These are phyloP conservation scores for Fukomys damarensis DNA, from an alignment of 2,113 vertebrate genomes.

Conservation along the genomic window DNA sequence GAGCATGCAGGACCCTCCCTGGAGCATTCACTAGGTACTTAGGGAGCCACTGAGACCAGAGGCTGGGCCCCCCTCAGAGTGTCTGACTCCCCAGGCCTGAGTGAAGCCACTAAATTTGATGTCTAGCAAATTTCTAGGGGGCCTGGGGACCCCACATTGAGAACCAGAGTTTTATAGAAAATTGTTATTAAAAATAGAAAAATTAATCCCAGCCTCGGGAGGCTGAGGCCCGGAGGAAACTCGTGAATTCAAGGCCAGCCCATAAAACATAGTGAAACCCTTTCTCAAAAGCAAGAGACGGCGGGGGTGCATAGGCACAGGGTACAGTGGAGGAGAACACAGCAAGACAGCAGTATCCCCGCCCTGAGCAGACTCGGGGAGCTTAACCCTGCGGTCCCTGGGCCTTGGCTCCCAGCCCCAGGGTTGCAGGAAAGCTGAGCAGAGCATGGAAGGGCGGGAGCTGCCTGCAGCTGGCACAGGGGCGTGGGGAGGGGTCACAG, in stretches of 20 bases:
- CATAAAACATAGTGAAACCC: no score
- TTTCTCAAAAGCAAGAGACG: neutral
- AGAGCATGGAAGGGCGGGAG: no score
- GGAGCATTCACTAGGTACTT: neutral
- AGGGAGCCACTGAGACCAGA: neutral
- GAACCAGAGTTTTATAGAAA: neutral
- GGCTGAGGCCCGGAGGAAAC: neutral
- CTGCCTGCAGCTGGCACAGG: no score
- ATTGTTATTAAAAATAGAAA: neutral
- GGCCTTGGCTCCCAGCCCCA: no score
- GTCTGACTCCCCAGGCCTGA: neutral
- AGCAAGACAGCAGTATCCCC: rapidly evolving
- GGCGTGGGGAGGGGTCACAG: no score
- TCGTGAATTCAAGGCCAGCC: no score
- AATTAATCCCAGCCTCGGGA: neutral
- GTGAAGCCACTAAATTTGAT: neutral
- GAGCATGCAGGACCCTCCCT: neutral
- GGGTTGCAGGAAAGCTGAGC: no score
- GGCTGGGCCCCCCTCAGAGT: no score
- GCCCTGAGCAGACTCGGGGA: neutral
- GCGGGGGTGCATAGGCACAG: no score
- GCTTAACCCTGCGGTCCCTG: no score
- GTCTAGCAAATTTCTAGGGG: neutral
- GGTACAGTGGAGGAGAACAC: neutral
- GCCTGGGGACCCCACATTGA: neutral